Base-by-base conservation (phyloP, 2,888 invertebrate genomes). In the Brachyopa scutellaris region DNA sequence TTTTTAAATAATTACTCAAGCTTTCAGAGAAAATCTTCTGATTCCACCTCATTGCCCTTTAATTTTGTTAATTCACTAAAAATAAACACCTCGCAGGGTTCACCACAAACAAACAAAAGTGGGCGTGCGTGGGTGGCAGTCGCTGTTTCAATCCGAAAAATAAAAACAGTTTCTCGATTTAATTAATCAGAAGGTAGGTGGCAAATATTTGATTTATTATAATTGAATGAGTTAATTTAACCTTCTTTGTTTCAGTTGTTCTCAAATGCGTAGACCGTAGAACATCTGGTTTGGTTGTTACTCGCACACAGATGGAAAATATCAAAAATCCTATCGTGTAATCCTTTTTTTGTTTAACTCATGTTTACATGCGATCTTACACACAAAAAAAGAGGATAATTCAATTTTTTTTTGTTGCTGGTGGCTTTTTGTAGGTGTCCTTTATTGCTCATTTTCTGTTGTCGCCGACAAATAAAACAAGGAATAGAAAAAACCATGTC, bases 41-140 rank as follows among this genome's bases (percentile, higher is more conserved):
- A 90, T 90, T 90, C 89, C 89, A 90, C 88, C 87, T 90, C 89
- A 90, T 89, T 90, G 90, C 89, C 89, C 86, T 88, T 89, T 87
- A 88, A 89, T 89, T 89, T 89, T 87, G 88, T 88, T 89, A 87
- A 87, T 87, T 87, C 86, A 87, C 85, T 86, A 87, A 88, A 88
- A 88, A 87, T 86, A 88, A 88, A 88, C 88, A 88, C 82, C 82
- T 82, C 40, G 53, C 51, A 82, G 64, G 70, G 38, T 31, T 66
- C 61, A 45, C 49, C 64, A 21, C 31, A 26, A 2, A 51, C 11
- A 62, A 57, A 33, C 5, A 45, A 6, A 13, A 17, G 9, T 13
- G 42, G 9, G 31, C 19, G 49, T 8, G 64, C 4, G 6, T 45
- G 29, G 21, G 23, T 13, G 31, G 38, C 23, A 7, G n/a, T 42